Evolutionary conservation across 2,797 vertebrate genomes (phyloP).

Genomic region (Melanotaenia maccullochi): DNA sequence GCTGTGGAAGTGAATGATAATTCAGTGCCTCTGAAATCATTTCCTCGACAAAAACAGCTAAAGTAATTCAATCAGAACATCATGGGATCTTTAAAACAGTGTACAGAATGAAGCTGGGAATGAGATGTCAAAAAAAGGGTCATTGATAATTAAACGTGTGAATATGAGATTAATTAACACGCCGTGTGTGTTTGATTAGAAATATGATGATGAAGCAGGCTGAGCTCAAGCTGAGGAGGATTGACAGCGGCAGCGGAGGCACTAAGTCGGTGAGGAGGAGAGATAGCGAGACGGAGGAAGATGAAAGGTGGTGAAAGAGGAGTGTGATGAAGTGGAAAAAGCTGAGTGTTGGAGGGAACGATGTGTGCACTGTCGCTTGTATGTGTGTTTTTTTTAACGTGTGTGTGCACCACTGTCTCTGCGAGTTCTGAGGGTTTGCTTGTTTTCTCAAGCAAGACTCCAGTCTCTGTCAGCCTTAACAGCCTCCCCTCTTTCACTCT

Average conservation of each 20-base stretch:
- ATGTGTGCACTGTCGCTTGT: slow-evolving; percentile 46
- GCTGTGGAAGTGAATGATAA: slow-evolving; percentile 51
- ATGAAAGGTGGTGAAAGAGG: slow-evolving; percentile 72
- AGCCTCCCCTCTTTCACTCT: slow-evolving; percentile 30
- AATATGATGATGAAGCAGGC: slow-evolving; percentile 71
- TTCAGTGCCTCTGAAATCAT: slow-evolving; percentile 50
- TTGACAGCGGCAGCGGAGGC: slow-evolving; percentile 50
- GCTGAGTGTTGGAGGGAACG: slow-evolving; percentile 59
- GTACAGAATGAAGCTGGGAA: slow-evolving; percentile 35
- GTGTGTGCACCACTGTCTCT: slow-evolving; percentile 44
- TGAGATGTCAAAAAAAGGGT: slow-evolving; percentile 65
- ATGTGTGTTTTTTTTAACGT: slow-evolving; percentile 16
- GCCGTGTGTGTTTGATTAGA: slow-evolving; percentile 75
- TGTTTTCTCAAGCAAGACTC: slow-evolving; percentile 67
- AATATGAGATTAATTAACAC: slow-evolving; percentile 79
- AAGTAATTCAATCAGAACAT: slow-evolving; percentile 59
- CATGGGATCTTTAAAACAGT: slow-evolving; percentile 61
- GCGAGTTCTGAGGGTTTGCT: slow-evolving; percentile 65
- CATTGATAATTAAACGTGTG: slow-evolving; percentile 75
- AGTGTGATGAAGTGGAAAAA: slow-evolving; percentile 74
- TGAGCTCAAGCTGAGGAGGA: slow-evolving; percentile 57
- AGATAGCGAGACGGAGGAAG: slow-evolving; percentile 54
- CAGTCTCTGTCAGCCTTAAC: slow-evolving; percentile 52
- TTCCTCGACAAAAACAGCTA: slow-evolving; percentile 65
- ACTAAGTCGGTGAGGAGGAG: slow-evolving; percentile 46